These are phyloP conservation scores for Asobara japonica DNA, from an alignment of 1,140 invertebrate species.

Conservation along the genomic window DNA sequence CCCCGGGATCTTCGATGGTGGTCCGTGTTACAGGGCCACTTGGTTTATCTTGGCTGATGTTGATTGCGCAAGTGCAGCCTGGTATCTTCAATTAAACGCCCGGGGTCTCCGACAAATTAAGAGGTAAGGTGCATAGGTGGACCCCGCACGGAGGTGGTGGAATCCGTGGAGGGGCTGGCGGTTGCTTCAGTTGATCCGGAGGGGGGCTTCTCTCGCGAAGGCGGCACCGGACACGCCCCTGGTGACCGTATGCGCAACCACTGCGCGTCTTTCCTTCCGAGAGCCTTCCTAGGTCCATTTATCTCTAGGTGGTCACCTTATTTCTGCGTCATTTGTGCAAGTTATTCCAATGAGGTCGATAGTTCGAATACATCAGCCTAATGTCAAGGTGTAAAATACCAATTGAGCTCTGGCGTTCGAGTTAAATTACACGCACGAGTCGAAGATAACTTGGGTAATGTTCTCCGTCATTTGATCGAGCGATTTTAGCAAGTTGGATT, in stretches of 20 bases:
- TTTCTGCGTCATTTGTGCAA: no score
- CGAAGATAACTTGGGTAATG: no score
- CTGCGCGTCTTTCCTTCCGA: conserved; percentile 52
- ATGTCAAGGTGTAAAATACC: no score
- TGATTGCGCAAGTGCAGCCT: conserved; percentile 19
- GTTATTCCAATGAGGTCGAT: no score
- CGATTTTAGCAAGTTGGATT: no score
- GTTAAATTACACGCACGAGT: no score
- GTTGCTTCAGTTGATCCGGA: conserved; percentile 28
- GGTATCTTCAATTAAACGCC: conserved; percentile 54
- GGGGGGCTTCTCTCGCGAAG: conserved; percentile 50
- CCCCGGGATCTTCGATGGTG: conserved; percentile 17
- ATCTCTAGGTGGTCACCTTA: no score
- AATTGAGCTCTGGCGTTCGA: no score
- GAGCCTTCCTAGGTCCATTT: conserved; percentile 51
- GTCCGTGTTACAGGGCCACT: not conserved
- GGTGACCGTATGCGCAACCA: conserved; percentile 58
- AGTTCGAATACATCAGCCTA: no score
- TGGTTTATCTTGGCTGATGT: not conserved
- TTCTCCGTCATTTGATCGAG: no score
- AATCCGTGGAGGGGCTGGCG: conserved; percentile 41
- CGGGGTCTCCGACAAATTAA: conserved; percentile 53
- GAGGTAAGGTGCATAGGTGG: conserved; percentile 59
- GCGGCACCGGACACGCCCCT: conserved; percentile 62
- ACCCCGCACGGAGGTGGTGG: conserved; percentile 32